Conservation (phyloP, 2,797 vertebrate species). For the Sebastes cheni region DNA sequence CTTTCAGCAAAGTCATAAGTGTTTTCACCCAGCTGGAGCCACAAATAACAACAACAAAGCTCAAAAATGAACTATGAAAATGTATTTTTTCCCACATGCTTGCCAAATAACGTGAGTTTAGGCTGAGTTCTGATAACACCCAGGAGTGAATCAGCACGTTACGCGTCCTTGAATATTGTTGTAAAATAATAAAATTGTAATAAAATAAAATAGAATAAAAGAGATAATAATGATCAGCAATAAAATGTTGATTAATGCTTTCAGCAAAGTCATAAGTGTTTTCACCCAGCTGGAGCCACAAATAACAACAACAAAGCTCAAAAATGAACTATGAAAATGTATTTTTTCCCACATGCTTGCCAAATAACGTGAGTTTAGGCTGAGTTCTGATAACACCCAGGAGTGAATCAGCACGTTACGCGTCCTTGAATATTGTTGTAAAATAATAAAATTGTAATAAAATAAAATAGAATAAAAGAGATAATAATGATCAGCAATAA, state of each 20-base stretch:
- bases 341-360: background rate
- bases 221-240: no score
- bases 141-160: background rate
- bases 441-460: no score
- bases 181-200: background rate
- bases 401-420: background rate
- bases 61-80: background rate
- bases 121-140: background rate
- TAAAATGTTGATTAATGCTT: background rate
- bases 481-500: no score
- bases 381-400: background rate
- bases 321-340: background rate
- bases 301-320: background rate
- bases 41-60: background rate
- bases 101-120: background rate
- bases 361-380: background rate
- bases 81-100: background rate
- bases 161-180: slow-evolving; percentile 2
- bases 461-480: no score
- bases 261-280: background rate
- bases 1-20: background rate
- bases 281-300: background rate
- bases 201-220: no score
- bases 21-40: background rate
- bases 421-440: slow-evolving; percentile 5